Conservation (phyloP, 2,113 vertebrate genomes). For the Dipodomys merriami region DNA sequence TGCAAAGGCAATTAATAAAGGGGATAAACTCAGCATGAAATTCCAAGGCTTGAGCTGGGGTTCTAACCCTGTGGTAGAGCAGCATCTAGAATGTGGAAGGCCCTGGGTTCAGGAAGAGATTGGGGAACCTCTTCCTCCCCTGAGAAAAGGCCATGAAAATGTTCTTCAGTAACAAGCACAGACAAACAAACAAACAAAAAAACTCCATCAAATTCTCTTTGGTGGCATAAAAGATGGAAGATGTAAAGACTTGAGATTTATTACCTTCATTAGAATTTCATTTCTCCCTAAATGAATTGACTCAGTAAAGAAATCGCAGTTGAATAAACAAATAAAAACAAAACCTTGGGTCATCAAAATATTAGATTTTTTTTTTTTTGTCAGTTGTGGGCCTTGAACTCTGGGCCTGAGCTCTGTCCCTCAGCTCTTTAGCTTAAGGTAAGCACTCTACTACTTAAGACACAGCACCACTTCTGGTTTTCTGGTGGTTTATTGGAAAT, state of each 20-base stretch:
- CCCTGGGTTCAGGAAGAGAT: not conserved
- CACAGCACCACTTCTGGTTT: too few species aligned
- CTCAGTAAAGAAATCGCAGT: not conserved
- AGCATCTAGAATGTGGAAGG: not conserved
- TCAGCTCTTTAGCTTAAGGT: too few species aligned
- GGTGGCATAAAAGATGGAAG: not conserved
- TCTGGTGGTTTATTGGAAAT: too few species aligned
- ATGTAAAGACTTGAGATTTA: not conserved
- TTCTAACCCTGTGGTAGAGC: not conserved
- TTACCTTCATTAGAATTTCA: not conserved
- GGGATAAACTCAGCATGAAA: not conserved
- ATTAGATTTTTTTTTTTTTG: not conserved
- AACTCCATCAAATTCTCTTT: not conserved
- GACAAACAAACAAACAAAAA: not conserved
- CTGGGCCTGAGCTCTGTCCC: too few species aligned
- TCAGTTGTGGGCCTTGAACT: too few species aligned
- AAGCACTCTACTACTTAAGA: too few species aligned
- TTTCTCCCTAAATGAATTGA: slow-evolving; percentile 1
- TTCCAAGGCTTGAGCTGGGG: not conserved
- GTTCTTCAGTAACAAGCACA: too few species aligned
- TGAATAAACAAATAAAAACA: not conserved
- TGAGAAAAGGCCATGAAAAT: not conserved
- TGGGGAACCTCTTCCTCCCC: too few species aligned
- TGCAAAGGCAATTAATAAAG: not conserved
- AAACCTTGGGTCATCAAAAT: not conserved